These are phyloP conservation scores for Malurus cyaneus DNA, from an alignment of 2,113 vertebrate species.

Conservation along the genomic window DNA sequence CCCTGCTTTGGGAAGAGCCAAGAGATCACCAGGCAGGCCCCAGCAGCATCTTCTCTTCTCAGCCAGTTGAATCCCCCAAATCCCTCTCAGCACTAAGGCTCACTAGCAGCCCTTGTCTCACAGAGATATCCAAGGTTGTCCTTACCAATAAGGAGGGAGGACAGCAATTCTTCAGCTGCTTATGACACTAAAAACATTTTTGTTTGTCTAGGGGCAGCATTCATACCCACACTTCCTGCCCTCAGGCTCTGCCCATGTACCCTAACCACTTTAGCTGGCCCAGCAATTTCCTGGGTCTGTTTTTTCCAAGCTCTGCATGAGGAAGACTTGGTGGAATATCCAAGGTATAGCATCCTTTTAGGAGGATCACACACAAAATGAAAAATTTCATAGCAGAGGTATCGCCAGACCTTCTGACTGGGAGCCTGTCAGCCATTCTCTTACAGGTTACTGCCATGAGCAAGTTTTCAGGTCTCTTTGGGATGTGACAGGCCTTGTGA, in stretches of 20 bases:
- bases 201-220: background rate
- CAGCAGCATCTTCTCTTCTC: background rate
- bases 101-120: background rate
- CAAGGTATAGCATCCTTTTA: background rate
- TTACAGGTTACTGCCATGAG: background rate
- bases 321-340: background rate
- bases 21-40: background rate
- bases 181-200: background rate
- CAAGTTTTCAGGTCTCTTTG: background rate
- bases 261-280: background rate
- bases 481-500: background rate
- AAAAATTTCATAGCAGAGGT: background rate
- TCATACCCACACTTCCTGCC: background rate
- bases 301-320: background rate
- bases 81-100: fast-evolving
- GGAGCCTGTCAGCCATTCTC: background rate
- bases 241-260: background rate
- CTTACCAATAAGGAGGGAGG: background rate
- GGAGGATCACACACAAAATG: background rate
- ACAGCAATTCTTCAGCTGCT: background rate
- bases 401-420: background rate
- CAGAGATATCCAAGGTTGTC: background rate
- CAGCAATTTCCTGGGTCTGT: background rate
- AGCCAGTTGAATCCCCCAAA: background rate
- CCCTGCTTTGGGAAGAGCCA: background rate